Base-by-base conservation (phyloP, 2,888 invertebrate genomes). In the Diogma glabrata region DNA sequence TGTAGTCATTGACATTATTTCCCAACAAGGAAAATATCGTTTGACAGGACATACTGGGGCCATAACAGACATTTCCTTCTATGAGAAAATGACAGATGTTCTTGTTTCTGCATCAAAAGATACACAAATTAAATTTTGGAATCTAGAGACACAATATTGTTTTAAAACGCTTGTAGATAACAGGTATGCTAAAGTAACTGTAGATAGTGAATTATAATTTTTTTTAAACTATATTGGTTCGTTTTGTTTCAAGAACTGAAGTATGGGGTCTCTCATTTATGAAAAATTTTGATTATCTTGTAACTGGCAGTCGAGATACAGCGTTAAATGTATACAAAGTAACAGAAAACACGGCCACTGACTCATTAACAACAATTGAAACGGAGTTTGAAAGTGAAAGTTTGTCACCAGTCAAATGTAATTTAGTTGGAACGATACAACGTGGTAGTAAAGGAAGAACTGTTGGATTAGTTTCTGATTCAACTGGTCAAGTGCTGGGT, bases 111-210 rank as follows among this genome's bases (percentile, higher is more conserved):
- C 86, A 30, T 94, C 95, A 0, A 94, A 92, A 67, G 99, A 99
- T 66, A 87, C 88, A 8, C 88, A 88, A 66, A 80, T 99, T 1
- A 97, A 96, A 69, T 92, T 99, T 67, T 99, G 97, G 97, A 92
- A 97, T 67, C 74, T 97, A 57, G 86, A 89, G 58, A 92, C 92
- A 6, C 88, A 93, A 60, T 88, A 92, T 63, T 97, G 96, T 67
- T 97, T 97, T 63, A 90, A 89, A 67, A 97, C 97, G 3, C 73
- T 99, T 48, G 83, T 90, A 36, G 94, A 91, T 52, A 87, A 90
- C 70, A 79, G 82, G 24, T 24, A 24, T 24, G 9, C n/a, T n/a
- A n/a, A n/a, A n/a, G n/a, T n/a, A n/a, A n/a, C n/a, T n/a, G n/a
- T n/a, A n/a, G n/a, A n/a, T n/a, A n/a, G n/a, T n/a, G n/a, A n/a